Conservation (phyloP, 2,113 vertebrate genomes). For the Gallinago undulata region DNA sequence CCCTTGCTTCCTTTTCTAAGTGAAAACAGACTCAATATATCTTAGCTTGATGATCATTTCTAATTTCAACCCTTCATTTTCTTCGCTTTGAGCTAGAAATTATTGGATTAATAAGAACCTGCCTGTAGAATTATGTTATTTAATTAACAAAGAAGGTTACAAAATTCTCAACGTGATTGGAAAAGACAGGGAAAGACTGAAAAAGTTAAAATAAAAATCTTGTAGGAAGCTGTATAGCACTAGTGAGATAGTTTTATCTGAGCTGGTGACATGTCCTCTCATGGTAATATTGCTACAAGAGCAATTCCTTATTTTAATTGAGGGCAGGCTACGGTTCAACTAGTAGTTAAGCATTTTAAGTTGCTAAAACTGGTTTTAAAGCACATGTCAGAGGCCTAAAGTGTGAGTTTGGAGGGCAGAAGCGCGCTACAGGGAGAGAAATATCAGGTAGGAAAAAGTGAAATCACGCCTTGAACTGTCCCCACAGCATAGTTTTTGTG, state of each 20-base stretch:
- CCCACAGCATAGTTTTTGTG: neutral
- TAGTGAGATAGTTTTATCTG: neutral
- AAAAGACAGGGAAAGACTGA: neutral
- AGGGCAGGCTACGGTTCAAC: neutral
- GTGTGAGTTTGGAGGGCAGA: neutral
- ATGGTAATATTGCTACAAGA: neutral
- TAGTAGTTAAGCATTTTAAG: neutral
- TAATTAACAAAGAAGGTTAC: neutral
- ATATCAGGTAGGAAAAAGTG: neutral
- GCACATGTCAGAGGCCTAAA: neutral
- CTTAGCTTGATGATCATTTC: neutral
- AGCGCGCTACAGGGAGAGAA: neutral
- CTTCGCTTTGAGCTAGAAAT: neutral
- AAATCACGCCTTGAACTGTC: neutral
- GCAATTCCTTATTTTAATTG: neutral
- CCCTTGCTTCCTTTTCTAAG: neutral
- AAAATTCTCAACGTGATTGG: neutral
- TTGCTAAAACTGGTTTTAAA: neutral
- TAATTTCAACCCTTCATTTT: neutral
- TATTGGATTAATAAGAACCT: neutral
- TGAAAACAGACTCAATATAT: neutral
- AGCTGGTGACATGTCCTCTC: neutral
- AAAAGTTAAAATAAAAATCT: neutral
- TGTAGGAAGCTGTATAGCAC: rapidly evolving
- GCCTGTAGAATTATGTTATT: neutral